These are phyloP conservation scores for Enteromius anoplus DNA, from an alignment of 2,797 vertebrate species.

Conservation along the genomic window DNA sequence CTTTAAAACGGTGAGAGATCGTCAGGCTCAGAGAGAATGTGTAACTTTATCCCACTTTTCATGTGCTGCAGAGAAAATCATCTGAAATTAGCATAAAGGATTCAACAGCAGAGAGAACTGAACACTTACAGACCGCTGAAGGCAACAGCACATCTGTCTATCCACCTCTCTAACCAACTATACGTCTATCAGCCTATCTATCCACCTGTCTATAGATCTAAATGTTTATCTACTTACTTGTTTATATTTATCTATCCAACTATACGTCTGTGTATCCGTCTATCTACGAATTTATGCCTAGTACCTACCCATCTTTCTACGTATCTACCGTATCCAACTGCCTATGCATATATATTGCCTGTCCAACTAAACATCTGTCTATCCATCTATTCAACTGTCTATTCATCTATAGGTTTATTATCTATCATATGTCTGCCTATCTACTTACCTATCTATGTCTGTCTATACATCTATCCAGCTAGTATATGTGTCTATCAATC, in stretches of 20 bases:
- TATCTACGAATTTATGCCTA: too few species aligned
- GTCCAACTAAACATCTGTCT: neutral
- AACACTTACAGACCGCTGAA: neutral
- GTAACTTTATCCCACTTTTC: neutral
- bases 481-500: neutral
- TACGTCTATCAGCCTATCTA: neutral
- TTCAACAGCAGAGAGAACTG: neutral
- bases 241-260: neutral
- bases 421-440: too few species aligned
- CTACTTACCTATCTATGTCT: neutral
- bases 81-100: neutral
- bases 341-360: too few species aligned
- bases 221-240: neutral
- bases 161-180: neutral
- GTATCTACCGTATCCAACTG: too few species aligned
- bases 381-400: neutral
- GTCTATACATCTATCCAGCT: neutral
- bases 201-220: rapidly evolving
- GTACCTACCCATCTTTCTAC: too few species aligned
- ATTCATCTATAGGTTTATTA: neutral
- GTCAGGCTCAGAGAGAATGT: neutral
- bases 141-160: neutral
- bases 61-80: neutral
- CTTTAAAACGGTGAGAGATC: neutral
- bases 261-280: neutral